Evolutionary conservation across 53 echinoderm and acorn worm species (phyloP).

Genomic region (Crossaster papposus): DNA sequence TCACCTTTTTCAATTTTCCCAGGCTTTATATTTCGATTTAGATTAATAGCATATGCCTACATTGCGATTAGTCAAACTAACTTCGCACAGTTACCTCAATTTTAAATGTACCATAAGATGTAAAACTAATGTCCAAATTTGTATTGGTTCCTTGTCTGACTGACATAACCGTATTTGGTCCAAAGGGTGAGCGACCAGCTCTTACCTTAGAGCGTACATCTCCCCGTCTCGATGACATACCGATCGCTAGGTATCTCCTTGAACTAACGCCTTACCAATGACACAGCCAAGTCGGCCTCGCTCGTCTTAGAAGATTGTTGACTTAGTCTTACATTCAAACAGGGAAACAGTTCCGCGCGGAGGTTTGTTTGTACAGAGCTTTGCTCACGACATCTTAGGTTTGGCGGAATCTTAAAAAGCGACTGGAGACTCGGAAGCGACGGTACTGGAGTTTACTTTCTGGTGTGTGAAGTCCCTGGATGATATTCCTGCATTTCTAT

Average conservation of each 20-base stretch:
- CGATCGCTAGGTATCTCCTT: not conserved
- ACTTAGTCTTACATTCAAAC: not conserved
- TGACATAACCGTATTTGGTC: not conserved
- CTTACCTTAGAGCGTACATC: not conserved
- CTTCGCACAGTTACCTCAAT: not conserved
- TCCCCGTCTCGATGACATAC: not conserved
- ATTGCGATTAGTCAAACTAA: not conserved
- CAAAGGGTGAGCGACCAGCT: not conserved
- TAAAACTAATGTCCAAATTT: not conserved
- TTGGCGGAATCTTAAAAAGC: not conserved
- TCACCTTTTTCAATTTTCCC: not conserved
- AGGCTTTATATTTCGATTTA: not conserved
- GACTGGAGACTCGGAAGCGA: not conserved
- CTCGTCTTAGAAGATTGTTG: not conserved
- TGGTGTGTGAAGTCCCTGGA: not conserved
- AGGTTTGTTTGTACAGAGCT: not conserved
- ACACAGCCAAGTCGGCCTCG: not conserved
- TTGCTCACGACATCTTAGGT: not conserved
- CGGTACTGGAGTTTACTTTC: not conserved
- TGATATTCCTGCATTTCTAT: too few species aligned
- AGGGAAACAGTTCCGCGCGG: not conserved
- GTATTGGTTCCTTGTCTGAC: not conserved
- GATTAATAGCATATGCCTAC: not conserved
- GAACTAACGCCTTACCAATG: not conserved
- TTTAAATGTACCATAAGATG: not conserved